Percentiles rank a stretch among this genome's conserved stretches.
Conservation (phyloP, 2,113 vertebrate species). For the Lophura nycthemera region DNA sequence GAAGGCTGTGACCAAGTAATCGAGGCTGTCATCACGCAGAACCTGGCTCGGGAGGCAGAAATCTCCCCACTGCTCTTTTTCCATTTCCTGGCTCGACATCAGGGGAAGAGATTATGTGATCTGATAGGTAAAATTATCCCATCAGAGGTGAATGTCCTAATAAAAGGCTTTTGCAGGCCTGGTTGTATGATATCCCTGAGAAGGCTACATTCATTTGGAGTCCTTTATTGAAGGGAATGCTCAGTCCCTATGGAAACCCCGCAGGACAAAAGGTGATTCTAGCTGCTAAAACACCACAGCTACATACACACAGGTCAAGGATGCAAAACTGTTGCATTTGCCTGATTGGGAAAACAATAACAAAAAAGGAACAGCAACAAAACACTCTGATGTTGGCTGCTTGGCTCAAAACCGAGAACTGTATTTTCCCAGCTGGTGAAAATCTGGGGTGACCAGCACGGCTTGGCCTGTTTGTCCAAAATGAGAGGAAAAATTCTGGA, state of each 20-base stretch:
- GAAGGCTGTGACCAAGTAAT: conserved; percentile 25
- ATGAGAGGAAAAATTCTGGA: neutral
- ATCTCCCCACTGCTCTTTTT: conserved; percentile 37
- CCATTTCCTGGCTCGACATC: conserved; percentile 67
- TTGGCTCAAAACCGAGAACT: neutral
- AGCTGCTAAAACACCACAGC: neutral
- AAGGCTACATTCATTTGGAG: conserved; percentile 59
- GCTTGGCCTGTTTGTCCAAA: neutral
- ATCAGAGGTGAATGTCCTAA: conserved; percentile 67
- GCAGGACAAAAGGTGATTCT: conserved; percentile 33
- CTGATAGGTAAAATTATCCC: conserved; percentile 76
- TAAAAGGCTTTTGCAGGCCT: conserved; percentile 75
- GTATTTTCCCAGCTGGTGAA: neutral
- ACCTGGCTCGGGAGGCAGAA: conserved; percentile 22
- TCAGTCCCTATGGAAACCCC: conserved; percentile 46
- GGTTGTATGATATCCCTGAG: conserved; percentile 82
- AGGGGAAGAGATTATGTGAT: conserved; percentile 73
- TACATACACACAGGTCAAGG: neutral
- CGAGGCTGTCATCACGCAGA: conserved; percentile 50
- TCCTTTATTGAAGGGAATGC: conserved; percentile 48
- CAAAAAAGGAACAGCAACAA: neutral
- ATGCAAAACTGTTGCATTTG: neutral
- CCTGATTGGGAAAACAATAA: neutral
- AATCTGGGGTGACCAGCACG: neutral
- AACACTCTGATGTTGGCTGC: rapidly evolving